phyloP scores from a whole-genome alignment of 2,113 vertebrate species.

The Pao palembangensis region DNA sequence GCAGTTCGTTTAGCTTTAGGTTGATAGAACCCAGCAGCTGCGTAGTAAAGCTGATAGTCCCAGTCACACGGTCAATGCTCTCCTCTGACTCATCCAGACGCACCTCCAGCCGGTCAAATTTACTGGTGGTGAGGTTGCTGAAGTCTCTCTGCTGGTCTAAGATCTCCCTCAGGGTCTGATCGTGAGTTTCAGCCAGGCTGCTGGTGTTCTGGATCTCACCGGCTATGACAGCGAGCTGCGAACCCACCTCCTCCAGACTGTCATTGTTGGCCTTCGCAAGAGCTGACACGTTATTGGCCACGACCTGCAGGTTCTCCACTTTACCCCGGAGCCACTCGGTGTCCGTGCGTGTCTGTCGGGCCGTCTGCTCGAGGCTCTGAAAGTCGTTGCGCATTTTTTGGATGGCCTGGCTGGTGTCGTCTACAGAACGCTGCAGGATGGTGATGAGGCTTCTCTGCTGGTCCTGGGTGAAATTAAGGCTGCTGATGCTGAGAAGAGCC shows the following conservation, averaged over 20 bases:
- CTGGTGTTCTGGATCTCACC: conserved; percentile 88
- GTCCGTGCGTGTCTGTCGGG: conserved; percentile 84
- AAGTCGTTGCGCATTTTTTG: conserved; percentile 87
- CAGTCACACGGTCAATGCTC: conserved; percentile 84
- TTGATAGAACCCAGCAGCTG: conserved; percentile 89
- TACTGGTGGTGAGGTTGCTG: conserved; percentile 80
- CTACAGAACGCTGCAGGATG: conserved; percentile 84
- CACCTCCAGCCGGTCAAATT: conserved; percentile 83
- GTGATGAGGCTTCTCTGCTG: conserved; percentile 84
- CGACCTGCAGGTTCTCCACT: conserved; percentile 81
- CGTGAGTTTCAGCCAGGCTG: conserved; percentile 80
- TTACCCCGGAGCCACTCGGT: conserved; percentile 87
- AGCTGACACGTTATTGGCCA: conserved; percentile 83
- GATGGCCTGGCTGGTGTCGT: conserved; percentile 84
- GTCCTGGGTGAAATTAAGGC: conserved; percentile 88
- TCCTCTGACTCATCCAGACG: conserved; percentile 84
- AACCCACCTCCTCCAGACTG: conserved; percentile 86
- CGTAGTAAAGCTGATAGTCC: conserved; percentile 91
- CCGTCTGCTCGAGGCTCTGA: conserved; percentile 84
- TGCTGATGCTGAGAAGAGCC: conserved; percentile 82
- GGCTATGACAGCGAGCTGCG: conserved; percentile 80
- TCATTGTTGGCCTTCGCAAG: conserved; percentile 87
- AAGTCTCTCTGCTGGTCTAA: conserved; percentile 84
- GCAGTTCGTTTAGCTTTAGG: conserved; percentile 83
- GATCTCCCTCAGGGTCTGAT: conserved; percentile 87